phyloP scores from a whole-genome alignment of 2,113 vertebrate genomes.

The Aldabrachelys gigantea region DNA sequence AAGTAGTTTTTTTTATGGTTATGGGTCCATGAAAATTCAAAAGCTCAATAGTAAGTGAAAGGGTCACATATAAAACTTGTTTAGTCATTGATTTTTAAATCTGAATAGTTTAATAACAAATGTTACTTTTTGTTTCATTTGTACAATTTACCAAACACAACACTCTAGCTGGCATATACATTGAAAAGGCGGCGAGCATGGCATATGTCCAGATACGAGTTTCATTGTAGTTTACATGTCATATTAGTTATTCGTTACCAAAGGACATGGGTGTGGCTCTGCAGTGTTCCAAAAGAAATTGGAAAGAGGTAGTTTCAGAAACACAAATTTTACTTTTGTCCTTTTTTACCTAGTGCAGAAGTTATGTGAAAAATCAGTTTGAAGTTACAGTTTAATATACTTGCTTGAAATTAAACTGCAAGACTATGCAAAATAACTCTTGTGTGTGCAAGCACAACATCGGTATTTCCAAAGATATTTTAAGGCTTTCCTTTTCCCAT shows the following conservation, averaged over 20 bases:
- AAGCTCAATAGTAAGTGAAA: conserved; percentile 3
- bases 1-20: conserved; percentile 31
- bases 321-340: neutral
- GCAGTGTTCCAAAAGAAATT: neutral
- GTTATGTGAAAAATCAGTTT: neutral
- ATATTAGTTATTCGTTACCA: neutral
- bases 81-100: conserved; percentile 1
- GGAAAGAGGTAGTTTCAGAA: neutral
- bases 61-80: neutral
- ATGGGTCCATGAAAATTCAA: neutral
- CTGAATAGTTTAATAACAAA: neutral
- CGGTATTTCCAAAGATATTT: neutral
- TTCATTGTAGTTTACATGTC: neutral
- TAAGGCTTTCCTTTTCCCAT: neutral
- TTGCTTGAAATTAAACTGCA: neutral
- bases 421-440: neutral
- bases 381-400: neutral
- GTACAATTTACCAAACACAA: neutral
- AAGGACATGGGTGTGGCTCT: neutral
- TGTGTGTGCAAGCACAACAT: neutral
- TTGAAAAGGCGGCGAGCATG: neutral
- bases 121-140: neutral
- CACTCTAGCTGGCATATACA: neutral
- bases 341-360: neutral
- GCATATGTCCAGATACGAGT: neutral